Evolutionary conservation across 92 coral and sea anemone species (phyloP), one percentile per base, ranked within the genome.

Genomic region (Heliopora coerulea): DNA sequence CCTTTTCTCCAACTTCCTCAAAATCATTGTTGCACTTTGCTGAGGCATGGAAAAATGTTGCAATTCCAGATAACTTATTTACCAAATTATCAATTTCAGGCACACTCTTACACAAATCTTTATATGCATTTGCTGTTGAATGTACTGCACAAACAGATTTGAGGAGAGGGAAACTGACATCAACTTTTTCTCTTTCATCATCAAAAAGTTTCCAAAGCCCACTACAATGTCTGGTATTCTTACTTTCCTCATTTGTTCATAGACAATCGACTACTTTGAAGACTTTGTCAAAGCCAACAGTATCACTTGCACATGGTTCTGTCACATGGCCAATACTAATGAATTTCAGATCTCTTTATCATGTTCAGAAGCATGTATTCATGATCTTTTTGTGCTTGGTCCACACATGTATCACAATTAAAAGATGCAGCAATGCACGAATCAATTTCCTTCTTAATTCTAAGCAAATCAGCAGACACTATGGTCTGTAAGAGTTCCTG

Each of bases 31-130:
- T 63, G 69, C 69, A 80, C 84, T 50, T 89, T 91, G 54, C 72
- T 91, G 33, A 86, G 87, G 63, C 85, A 92, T 59, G 97, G 97
- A 17, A 89, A 84, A 54, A 84, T 91, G 61, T 63, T 63, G 69
- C 69, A 63, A 63, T 63, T 63, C 69, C 69, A 15, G 69, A 63
- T 37, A 63, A 33, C 50, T 63, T 63, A 49, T 63, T 63, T 34
- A 63, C 31, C 50, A 63, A 63, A 37, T 63, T 49, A 32, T 63
- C 69, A 63, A 37, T 63, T 63, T 63, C 69, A 34, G 69, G 69
- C 31, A 63, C 69, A 63, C 69, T 63, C 69, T 63, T 63, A 63
- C 69, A 63, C 69, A 63, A 63, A 63, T 63, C 69, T 37, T 63
- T 63, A 39, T 63, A 63, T 33, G 69, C 69, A 63, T 63, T 63